phyloP scores from a whole-genome alignment of 92 coral and sea anemone species.

The Epizoanthus scotinus region DNA sequence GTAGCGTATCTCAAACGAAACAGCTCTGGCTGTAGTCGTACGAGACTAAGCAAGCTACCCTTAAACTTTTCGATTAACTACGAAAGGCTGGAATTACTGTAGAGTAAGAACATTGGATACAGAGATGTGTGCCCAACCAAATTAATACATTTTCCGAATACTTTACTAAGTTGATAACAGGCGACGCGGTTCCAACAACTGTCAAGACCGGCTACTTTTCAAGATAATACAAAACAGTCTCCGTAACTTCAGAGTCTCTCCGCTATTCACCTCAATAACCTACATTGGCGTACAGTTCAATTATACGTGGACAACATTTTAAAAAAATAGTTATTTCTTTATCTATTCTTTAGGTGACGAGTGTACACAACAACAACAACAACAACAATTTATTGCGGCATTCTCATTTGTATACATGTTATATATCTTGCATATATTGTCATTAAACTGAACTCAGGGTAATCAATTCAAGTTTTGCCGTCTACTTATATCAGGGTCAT shows the following conservation, averaged over 20 bases:
- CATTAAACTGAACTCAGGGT: no score
- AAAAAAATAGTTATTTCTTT: neutral
- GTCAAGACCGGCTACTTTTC: constrained; percentile 20
- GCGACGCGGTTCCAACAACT: constrained; percentile 10
- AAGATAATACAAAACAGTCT: constrained; percentile 12
- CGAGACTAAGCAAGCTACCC: neutral
- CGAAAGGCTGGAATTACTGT: constrained; percentile 21
- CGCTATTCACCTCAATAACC: neutral
- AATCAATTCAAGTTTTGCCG: no score
- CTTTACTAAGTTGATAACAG: constrained; percentile 13
- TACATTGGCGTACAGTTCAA: neutral
- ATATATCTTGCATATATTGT: no score
- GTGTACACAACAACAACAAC: neutral
- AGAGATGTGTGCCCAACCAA: neutral
- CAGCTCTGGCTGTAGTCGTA: neutral
- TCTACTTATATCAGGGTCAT: no score
- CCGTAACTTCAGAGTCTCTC: neutral
- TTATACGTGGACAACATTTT: neutral
- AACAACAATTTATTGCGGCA: no score
- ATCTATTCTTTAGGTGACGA: neutral
- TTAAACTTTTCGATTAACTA: neutral
- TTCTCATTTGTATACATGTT: no score
- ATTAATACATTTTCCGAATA: constrained; percentile 22
- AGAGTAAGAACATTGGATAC: constrained; percentile 18
- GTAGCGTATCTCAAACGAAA: neutral